A percentile compares a stretch with the other conserved stretches of the same genome.
Conservation (phyloP, 2,888 invertebrate genomes). For the Oeneis ivallda region DNA sequence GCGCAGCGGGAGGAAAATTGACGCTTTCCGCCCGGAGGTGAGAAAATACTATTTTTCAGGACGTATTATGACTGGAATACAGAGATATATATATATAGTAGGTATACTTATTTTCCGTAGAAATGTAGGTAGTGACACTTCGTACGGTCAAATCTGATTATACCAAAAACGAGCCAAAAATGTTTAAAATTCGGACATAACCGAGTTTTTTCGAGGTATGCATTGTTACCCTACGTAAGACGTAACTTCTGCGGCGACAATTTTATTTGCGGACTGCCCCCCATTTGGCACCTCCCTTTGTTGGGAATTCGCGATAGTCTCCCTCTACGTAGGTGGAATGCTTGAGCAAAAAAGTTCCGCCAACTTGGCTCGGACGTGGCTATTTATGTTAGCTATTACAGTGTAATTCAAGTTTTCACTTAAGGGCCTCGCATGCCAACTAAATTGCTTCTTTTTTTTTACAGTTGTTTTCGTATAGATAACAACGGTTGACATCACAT, state of each 20-base stretch:
- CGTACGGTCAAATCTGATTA: neutral
- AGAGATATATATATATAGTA: too few relatives aligned
- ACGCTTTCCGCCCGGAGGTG: too few relatives aligned
- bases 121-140: too few relatives aligned
- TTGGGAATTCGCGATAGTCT: constrained; percentile 46
- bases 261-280: constrained; percentile 63
- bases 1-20: too few relatives aligned
- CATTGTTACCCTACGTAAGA: constrained; percentile 51
- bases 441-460: constrained; percentile 27
- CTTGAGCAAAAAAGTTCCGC: constrained; percentile 47
- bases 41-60: too few relatives aligned
- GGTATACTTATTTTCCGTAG: too few relatives aligned
- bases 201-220: neutral
- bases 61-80: too few relatives aligned
- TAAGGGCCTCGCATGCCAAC: constrained; percentile 34
- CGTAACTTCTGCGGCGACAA: constrained; percentile 57
- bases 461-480: constrained; percentile 22
- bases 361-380: constrained; percentile 41
- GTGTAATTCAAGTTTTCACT: constrained; percentile 39
- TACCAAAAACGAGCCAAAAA: neutral
- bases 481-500: constrained; percentile 5
- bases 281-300: constrained; percentile 57
- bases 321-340: constrained; percentile 46
- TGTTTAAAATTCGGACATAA: constrained; percentile 5
- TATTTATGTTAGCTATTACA: constrained; percentile 41